Evolutionary conservation across 37 sponge, comb jelly and placozoan species (phyloP), one percentile per base, ranked within the genome.

Genomic region (Corticium candelabrum): DNA sequence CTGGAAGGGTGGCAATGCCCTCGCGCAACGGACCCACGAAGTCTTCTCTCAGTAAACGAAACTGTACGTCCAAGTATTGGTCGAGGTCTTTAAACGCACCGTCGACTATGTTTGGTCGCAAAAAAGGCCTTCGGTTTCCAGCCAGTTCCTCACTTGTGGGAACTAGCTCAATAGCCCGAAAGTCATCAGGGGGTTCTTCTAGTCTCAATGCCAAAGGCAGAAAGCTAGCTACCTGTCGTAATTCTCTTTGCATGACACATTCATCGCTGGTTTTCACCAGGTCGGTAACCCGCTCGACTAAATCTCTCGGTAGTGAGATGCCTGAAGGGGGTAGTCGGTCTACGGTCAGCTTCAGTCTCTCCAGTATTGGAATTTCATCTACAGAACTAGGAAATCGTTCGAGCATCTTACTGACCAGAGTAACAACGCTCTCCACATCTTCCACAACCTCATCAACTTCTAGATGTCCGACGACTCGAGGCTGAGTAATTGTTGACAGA

Each of bases 41-140:
- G 41, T 94, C 94, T 79, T 94, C 94, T 27, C 94, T 77, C 0
- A 94, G 74, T 0, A 93, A 84, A 67, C 91, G 80, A 70, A 85
- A 93, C 67, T 93, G 94, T 0, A 87, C 78, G 62, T 90, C 86
- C 15, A 90, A 74, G 73, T 90, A 94, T 34, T 90, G 86, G 7
- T 88, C 74, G 85, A 88, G 87, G 73, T 85, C 75, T 0, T 39
- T 32, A 41, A 89, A 94, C 35, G 35, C 69, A 30, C 89, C 89
- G 1, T 56, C 39, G 0, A 79, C 37, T 1, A 81, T 74, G 41
- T 86, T 91, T 1, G 84, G 69, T 30, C 90, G 78, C 43, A 93
- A 21, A 50, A 50, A 50, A 11, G 62, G 62, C 21, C 62, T 11
- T 27, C 36, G 62, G 35, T 39, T 27, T 11, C 4, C 30, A 11